phyloP scores from a whole-genome alignment of 2,113 vertebrate species.

The Antennarius striatus region DNA sequence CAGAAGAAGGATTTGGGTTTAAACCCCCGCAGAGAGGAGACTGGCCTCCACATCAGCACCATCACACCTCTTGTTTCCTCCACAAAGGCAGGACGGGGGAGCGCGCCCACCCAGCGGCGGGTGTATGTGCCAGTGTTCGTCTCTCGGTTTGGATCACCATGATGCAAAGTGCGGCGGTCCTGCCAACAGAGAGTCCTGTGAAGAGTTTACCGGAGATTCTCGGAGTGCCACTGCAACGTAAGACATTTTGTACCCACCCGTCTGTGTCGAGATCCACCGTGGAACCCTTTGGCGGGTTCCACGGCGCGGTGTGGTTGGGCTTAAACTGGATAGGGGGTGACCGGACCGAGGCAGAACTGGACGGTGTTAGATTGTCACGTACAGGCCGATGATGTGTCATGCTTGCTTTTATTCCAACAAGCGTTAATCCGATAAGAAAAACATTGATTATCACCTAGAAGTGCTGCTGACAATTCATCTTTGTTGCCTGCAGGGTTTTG shows the following conservation, averaged over 20 bases:
- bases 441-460: conserved; percentile 5
- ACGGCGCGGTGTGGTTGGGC: conserved; percentile 8
- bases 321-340: conserved; percentile 4
- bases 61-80: conserved; percentile 33
- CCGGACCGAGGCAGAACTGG: conserved; percentile 13
- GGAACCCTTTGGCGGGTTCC: conserved; percentile 43
- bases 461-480: neutral
- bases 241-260: conserved; percentile 65
- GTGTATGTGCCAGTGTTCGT: conserved; percentile 73
- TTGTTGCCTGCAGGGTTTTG: neutral
- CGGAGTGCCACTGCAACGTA: conserved; percentile 98
- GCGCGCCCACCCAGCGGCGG: conserved; percentile 70
- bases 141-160: conserved; percentile 82
- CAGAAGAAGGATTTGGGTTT: conserved; percentile 39
- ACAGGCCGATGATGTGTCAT: conserved; percentile 46
- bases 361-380: conserved; percentile 23
- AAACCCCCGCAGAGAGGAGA: conserved; percentile 11
- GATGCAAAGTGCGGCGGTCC: conserved; percentile 96
- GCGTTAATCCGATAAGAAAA: conserved; percentile 1
- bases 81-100: conserved; percentile 58
- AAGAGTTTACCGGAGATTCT: conserved; percentile 98
- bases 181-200: conserved; percentile 90
- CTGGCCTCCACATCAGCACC: conserved; percentile 40
- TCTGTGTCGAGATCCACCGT: conserved; percentile 53
- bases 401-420: conserved; percentile 11